phyloP scores from a whole-genome alignment of 2,113 vertebrate genomes.

The Ploceus nigricollis region DNA sequence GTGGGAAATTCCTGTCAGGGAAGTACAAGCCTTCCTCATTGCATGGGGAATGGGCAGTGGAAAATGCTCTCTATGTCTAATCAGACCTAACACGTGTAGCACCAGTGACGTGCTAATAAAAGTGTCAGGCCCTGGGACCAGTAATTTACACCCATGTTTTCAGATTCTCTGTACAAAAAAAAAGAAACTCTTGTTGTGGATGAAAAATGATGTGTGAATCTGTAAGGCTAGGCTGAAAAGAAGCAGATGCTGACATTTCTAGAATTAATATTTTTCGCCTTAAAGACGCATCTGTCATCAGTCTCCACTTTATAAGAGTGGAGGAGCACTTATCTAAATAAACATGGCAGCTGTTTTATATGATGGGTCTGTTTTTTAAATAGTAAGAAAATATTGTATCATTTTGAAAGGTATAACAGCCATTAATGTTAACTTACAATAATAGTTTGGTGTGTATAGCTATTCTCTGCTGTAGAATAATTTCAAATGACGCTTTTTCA shows the following conservation, averaged over 20 bases:
- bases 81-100: conserved; percentile 32
- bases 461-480: conserved; percentile 15
- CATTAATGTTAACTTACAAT: neutral
- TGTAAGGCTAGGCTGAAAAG: conserved; percentile 64
- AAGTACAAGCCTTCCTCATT: neutral
- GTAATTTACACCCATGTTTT: conserved; percentile 63
- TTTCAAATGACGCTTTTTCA: conserved; percentile 35
- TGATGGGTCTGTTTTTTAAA: conserved; percentile 6
- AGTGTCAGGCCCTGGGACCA: conserved; percentile 51
- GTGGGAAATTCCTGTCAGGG: neutral
- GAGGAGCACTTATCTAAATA: conserved; percentile 72
- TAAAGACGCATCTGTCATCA: conserved; percentile 73
- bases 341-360: conserved; percentile 69
- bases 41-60: neutral
- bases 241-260: conserved; percentile 71
- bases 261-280: conserved; percentile 70
- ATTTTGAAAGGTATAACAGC: neutral
- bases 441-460: neutral
- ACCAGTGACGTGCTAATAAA: conserved; percentile 62
- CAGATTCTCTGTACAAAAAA: conserved; percentile 49
- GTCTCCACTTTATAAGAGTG: conserved; percentile 53
- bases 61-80: neutral
- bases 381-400: neutral
- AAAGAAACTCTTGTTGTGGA: neutral
- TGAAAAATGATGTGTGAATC: conserved; percentile 71